A percentile compares a stretch with the other conserved stretches of the same genome.
Evolutionary conservation across 37 sponge, comb jelly and placozoan species (phyloP).

Genomic region (Eunapius fragilis): DNA sequence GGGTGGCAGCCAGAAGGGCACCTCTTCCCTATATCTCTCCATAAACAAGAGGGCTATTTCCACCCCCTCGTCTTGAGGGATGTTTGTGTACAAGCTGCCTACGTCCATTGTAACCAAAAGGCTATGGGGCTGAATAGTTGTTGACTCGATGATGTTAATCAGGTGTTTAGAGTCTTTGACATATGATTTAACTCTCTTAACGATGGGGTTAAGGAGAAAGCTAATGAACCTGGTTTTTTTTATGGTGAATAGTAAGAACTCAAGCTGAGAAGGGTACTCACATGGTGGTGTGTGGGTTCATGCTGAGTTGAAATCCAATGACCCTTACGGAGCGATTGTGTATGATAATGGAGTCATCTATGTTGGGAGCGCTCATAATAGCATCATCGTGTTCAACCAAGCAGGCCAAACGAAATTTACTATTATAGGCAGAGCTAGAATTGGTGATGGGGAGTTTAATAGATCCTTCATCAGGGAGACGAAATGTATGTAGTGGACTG

Average conservation of each 20-base stretch:
- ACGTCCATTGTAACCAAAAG: slow-evolving; percentile 20
- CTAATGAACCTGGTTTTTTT: not conserved
- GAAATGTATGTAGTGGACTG: no score
- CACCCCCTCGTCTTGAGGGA: slow-evolving; percentile 7
- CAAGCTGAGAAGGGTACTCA: not conserved
- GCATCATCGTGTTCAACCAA: no score
- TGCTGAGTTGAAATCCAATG: no score
- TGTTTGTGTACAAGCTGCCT: slow-evolving; percentile 6
- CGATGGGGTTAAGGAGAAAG: slow-evolving; percentile 15
- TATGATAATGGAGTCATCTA: no score
- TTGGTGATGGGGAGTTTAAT: no score
- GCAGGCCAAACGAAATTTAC: no score
- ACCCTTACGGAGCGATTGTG: no score
- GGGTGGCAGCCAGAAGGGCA: not conserved
- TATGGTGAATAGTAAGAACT: not conserved
- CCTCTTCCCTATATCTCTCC: not conserved
- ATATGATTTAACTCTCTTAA: not conserved
- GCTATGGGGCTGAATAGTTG: not conserved
- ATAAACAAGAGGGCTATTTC: not conserved
- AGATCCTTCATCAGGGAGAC: no score
- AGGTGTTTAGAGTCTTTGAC: slow-evolving; percentile 8
- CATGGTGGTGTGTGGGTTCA: not conserved
- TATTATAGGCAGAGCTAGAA: no score
- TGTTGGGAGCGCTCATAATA: no score
- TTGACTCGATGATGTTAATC: no score